Evolutionary conservation across 2,888 invertebrate species (phyloP), one percentile per base, ranked within the genome.

Genomic region (Cheilosia vernalis): DNA sequence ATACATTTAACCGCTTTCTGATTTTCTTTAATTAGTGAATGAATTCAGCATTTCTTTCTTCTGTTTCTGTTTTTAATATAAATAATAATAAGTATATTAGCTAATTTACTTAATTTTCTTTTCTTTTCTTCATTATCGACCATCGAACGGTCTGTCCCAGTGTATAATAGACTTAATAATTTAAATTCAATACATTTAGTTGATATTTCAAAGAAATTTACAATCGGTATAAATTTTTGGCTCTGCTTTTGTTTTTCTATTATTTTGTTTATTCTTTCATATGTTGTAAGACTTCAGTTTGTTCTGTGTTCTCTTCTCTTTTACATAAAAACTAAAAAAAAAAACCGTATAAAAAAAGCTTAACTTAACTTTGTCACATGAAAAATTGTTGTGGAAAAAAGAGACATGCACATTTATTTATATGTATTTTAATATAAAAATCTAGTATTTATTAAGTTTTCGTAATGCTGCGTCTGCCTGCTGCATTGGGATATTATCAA

Each of bases 61-160:
- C 70, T 74, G 44, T 37, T 37, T 37, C 37, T 37, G 37, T 58
- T 60, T 80, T 80, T 60, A 78, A 74, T 85, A 85, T 80, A 85
- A 85, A 85, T 85, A 85, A 82, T 82, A 82, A 76, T 79, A 79
- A 79, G 84, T 74, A 84, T 85, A 72, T 85, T 85, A 72, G 85
- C 85, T 85, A 85, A 85, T 67, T 78, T 64, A 76, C 27, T 64
- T 73, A 27, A n/a, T 67, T 74, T 61, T 44, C 4, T 40, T 37
- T 76, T 70, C 10, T 27, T 66, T 61, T 47, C 42, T 78, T 63
- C 40, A 70, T 64, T 61, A 49, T 51, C 58, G 84, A 64, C 67
- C 58, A 51, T 63, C 69, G 17, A 15, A 27, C 56, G 58, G 72
- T 49, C 56, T 27, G 33, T 24, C 44, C 49, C 47, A 69, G 37